Percentiles rank a stretch among this genome's conserved stretches.
phyloP scores from a whole-genome alignment of 2,113 vertebrate species.

The Antechinus flavipes region DNA sequence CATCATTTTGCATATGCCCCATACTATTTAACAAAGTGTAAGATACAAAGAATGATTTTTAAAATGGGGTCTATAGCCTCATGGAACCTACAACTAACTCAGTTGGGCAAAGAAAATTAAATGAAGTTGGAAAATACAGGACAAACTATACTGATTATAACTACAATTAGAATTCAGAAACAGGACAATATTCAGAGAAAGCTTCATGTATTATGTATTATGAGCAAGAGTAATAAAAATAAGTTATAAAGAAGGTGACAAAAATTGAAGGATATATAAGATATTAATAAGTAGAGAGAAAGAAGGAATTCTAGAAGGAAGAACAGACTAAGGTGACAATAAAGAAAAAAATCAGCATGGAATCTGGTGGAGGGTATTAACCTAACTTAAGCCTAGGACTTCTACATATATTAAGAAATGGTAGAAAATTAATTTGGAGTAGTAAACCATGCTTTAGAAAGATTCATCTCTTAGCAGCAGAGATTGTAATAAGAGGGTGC shows the following conservation, averaged over 20 bases:
- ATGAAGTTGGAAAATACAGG: background rate
- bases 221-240: background rate
- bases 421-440: background rate
- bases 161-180: background rate
- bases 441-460: background rate
- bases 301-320: background rate
- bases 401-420: background rate
- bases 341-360: background rate
- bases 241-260: background rate
- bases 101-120: background rate
- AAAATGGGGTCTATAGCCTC: background rate
- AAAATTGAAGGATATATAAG: background rate
- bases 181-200: background rate
- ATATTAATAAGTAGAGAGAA: background rate
- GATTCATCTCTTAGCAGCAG: background rate
- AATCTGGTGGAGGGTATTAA: background rate
- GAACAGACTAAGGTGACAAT: background rate
- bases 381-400: background rate
- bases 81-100: background rate
- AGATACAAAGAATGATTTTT: background rate
- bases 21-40: background rate
- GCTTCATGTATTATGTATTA: background rate
- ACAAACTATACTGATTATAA: background rate
- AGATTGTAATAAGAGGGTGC: background rate
- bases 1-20: background rate